phyloP scores from a whole-genome alignment of 2,113 vertebrate species.

The Gracilinanus agilis region DNA sequence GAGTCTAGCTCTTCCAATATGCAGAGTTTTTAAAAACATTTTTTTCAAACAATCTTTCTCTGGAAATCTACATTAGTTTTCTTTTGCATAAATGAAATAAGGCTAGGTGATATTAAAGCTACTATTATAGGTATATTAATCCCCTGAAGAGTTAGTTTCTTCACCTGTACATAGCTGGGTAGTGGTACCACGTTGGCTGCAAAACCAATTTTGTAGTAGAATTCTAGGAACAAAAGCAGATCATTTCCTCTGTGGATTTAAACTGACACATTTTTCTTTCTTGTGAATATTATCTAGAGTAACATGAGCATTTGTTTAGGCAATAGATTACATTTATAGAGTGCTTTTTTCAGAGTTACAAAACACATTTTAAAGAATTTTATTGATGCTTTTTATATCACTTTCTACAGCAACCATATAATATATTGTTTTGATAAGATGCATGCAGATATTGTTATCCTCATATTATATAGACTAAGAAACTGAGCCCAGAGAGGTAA shows the following conservation, averaged over 20 bases:
- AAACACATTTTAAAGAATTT: not conserved
- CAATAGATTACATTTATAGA: not conserved
- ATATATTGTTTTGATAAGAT: not conserved
- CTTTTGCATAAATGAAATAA: constrained; percentile 59
- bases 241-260: constrained; percentile 61
- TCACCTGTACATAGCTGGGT: constrained; percentile 29
- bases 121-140: constrained; percentile 38
- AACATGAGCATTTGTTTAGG: not conserved
- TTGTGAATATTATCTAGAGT: constrained; percentile 37
- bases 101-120: constrained; percentile 9
- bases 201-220: constrained; percentile 58
- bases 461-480: not conserved
- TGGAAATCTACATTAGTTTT: not conserved
- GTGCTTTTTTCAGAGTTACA: not conserved
- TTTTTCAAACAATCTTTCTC: constrained; percentile 50
- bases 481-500: not conserved
- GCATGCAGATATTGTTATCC: not conserved
- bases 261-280: constrained; percentile 62
- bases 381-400: not conserved
- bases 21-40: constrained; percentile 41
- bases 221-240: constrained; percentile 59
- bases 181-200: constrained; percentile 31
- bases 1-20: not conserved
- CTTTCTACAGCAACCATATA: not conserved
- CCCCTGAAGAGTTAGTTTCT: constrained; percentile 60